Evolutionary conservation across 2,797 vertebrate species (phyloP).

Genomic region (Silurus lanzhouensis): DNA sequence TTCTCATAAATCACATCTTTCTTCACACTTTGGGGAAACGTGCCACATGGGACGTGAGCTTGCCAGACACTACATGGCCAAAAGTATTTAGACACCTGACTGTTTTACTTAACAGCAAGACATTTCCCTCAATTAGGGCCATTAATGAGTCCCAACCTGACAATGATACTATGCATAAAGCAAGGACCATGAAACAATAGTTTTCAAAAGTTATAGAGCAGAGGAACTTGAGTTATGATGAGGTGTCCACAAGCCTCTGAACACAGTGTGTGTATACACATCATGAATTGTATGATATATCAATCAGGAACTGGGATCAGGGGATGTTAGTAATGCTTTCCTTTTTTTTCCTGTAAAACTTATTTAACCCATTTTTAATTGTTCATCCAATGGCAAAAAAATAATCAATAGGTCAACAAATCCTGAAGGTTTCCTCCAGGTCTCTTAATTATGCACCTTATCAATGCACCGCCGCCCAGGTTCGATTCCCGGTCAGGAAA

Average conservation of each 20-base stretch:
- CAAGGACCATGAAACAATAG: not conserved
- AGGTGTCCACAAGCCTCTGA: not conserved
- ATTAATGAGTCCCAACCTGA: not conserved
- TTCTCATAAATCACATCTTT: constrained; percentile 20
- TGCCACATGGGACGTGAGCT: not conserved
- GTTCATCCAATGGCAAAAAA: no score
- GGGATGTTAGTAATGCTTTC: not conserved
- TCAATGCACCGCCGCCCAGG: not conserved
- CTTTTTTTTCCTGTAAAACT: not conserved
- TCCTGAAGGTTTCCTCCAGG: not conserved
- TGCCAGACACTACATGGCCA: not conserved
- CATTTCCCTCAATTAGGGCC: not conserved
- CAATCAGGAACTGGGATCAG: constrained; percentile 1
- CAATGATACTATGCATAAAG: not conserved
- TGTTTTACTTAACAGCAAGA: no score
- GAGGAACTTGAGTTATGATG: not conserved
- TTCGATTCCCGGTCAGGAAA: no score
- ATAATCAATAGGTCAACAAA: constrained; percentile 39
- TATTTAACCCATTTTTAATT: not conserved
- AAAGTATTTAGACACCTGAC: not conserved
- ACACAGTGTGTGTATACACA: not conserved
- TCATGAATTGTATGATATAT: not conserved
- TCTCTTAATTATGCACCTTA: not conserved
- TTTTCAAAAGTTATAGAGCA: not conserved
- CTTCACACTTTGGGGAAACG: not conserved